These are phyloP conservation scores for Alviniconcha strummeri DNA, from an alignment of 2,888 invertebrate species.

Conservation along the genomic window DNA sequence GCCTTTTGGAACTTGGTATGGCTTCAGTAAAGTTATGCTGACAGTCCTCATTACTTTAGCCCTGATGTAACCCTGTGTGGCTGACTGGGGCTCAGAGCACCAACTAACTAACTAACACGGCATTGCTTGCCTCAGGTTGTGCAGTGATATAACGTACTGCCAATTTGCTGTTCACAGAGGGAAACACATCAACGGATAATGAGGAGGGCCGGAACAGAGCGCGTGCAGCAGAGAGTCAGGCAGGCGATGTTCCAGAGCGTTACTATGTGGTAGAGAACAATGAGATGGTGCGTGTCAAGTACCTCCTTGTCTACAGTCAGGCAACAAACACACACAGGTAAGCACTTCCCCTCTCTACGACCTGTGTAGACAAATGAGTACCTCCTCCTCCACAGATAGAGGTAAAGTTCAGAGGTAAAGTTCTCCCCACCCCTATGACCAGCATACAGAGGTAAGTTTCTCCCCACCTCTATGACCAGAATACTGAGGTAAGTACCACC, in stretches of 20 bases:
- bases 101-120: too few species aligned
- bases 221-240: slow-evolving; percentile 60
- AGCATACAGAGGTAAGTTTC: background rate
- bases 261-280: slow-evolving; percentile 86
- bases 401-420: too few species aligned
- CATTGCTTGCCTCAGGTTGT: too few species aligned
- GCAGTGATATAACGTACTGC: too few species aligned
- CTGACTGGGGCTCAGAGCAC: too few species aligned
- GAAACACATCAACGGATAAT: background rate
- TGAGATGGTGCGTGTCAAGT: slow-evolving; percentile 84
- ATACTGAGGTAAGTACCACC: background rate
- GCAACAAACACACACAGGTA: background rate
- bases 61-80: too few species aligned
- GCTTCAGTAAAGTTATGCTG: too few species aligned
- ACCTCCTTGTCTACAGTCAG: slow-evolving; percentile 81
- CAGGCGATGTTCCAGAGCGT: slow-evolving; percentile 78
- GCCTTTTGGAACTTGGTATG: too few species aligned
- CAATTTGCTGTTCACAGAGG: background rate
- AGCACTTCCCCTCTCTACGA: too few species aligned
- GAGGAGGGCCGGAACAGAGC: slow-evolving; percentile 42
- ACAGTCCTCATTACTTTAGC: too few species aligned
- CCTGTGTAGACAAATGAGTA: too few species aligned
- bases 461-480: background rate
- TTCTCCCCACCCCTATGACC: background rate
- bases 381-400: too few species aligned